Conservation (phyloP, 2,113 vertebrate species). For the Heterotilapia buettikoferi region DNA sequence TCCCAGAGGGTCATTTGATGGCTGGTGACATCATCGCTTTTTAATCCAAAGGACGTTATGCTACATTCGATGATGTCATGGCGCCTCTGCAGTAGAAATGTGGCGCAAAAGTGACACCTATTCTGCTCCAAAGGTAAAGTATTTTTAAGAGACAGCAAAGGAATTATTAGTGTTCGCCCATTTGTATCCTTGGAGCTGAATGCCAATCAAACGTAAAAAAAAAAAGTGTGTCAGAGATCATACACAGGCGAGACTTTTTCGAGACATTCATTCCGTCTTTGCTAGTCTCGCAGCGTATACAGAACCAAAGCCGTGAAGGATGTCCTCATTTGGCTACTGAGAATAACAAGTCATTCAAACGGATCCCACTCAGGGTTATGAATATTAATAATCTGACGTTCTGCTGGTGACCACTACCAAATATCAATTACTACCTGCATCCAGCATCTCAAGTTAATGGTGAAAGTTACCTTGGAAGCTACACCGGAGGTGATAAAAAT, state of each 20-base stretch:
- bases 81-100: background rate
- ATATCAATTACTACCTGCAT: background rate
- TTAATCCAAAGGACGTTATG: constrained; percentile 29
- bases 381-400: constrained; percentile 5
- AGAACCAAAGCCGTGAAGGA: background rate
- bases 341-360: background rate
- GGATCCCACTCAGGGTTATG: background rate
- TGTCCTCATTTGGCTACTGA: background rate
- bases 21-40: constrained; percentile 61
- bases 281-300: rapidly evolving
- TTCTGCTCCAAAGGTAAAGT: background rate
- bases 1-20: constrained; percentile 31
- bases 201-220: background rate
- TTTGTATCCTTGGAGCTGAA: background rate
- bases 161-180: background rate
- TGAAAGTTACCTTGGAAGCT: constrained; percentile 55
- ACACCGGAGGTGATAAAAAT: constrained; percentile 42
- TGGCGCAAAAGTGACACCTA: background rate
- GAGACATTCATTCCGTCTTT: background rate
- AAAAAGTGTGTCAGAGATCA: background rate
- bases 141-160: background rate
- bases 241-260: background rate
- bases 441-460: constrained; percentile 33
- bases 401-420: constrained; percentile 5
- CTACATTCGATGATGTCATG: constrained; percentile 54